A percentile compares a stretch with the other conserved stretches of the same genome.
Evolutionary conservation across 2,113 vertebrate genomes (phyloP).

Genomic region (Petaurus breviceps): DNA sequence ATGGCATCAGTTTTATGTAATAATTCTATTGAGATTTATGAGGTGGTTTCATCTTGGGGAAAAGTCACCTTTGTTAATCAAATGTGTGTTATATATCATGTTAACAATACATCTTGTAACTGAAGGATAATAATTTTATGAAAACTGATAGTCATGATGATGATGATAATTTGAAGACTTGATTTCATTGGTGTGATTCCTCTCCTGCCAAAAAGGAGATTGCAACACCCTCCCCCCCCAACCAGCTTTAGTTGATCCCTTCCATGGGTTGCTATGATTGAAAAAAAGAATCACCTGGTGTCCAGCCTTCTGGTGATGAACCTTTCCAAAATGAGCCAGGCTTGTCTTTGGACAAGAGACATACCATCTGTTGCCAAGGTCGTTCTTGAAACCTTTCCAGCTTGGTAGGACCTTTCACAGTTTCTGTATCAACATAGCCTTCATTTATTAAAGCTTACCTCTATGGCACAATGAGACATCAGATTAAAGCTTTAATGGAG

Average conservation of each 20-base stretch:
- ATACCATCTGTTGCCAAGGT: not conserved
- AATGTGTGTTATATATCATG: not conserved
- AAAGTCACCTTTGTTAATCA: not conserved
- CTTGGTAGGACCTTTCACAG: not conserved
- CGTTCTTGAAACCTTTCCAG: not conserved
- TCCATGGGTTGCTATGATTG: not conserved
- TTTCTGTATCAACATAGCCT: not conserved
- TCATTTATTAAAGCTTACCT: not conserved
- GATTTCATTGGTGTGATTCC: not conserved
- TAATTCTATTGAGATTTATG: not conserved
- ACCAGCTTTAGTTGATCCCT: not conserved
- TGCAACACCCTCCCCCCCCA: not conserved
- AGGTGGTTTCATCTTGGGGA: conserved; percentile 15
- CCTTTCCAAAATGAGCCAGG: not conserved
- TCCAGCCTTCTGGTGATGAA: not conserved
- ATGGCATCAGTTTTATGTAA: not conserved
- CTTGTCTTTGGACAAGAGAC: not conserved
- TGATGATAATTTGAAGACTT: not conserved
- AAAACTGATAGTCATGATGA: not conserved
- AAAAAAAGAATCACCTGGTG: not conserved
- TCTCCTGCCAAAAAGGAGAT: not conserved
- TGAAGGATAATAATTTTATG: not conserved
- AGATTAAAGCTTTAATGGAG: not conserved
- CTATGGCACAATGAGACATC: not conserved
- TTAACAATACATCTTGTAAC: not conserved